Base-by-base conservation (phyloP, 2,797 vertebrate species). In the Columba guinea region DNA sequence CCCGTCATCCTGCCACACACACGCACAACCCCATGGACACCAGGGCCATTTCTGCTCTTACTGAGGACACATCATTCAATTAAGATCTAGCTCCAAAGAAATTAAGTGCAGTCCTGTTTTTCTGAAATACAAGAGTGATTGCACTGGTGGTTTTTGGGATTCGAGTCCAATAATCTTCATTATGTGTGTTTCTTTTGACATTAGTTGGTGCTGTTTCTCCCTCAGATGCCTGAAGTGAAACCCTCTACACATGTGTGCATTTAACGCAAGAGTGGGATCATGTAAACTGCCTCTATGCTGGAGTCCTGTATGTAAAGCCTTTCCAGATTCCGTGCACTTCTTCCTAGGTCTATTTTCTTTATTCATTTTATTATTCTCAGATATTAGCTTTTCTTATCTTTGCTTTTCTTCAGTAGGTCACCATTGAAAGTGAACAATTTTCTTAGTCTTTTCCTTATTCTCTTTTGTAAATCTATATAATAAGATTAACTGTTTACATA, bases 401-500 rank as follows among this genome's bases (percentile, higher is more conserved):
- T 92, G 52, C 41, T 78, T 89, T 94, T 77, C 79, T 93, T 83
- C 87, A 56, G n/a, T 55, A 48, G 32, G 32, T 63, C 55, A 64
- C 60, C 88, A 70, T 30, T 5, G 24, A 65, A 90, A 88, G 41
- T 24, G 73, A 93, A 86, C 32, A 37, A 64, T 91, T 78, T 76
- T 64, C 75, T 83, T 20, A 32, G 44, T 52, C 39, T 74, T 84
- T 77, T 79, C 59, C 62, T 93, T 84, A 53, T 92, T 96, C 88
- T 94, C 71, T 77, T 82, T 77, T 52, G 52, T 32, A 83, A 92
- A 67, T 14, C 34, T 41, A 63, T 26, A 84, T 35, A 65, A 88
- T 71, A 85, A 87, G 34, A 88, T 89, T 94, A 86, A 89, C 74
- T 84, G 69, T 94, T 92, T 92, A 84, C 83, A 64, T 49, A 90